phyloP scores from a whole-genome alignment of 2,113 vertebrate genomes.

The Pimephales promelas region DNA sequence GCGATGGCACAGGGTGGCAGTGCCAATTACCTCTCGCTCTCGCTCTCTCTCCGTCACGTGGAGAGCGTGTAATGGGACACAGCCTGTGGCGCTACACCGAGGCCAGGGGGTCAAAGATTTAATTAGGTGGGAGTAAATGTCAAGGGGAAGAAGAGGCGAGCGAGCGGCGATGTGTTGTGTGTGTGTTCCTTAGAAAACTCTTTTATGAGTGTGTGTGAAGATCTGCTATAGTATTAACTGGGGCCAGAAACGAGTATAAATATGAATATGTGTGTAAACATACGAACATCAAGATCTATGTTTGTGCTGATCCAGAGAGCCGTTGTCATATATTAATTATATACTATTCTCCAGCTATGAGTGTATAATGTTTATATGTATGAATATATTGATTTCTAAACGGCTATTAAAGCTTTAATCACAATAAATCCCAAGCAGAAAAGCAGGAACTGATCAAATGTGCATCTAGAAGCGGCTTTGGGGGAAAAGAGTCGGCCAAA shows the following conservation, averaged over 20 bases:
- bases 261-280: no score
- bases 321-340: no score
- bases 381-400: not conserved
- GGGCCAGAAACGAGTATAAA: no score
- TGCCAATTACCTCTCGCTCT: conserved; percentile 58
- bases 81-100: conserved; percentile 47
- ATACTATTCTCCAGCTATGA: no score
- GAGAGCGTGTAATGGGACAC: not conserved
- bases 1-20: conserved; percentile 48
- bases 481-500: no score
- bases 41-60: not conserved
- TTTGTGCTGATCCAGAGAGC: no score
- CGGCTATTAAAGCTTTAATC: not conserved
- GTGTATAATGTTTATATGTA: not conserved
- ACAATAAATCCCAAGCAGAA: no score
- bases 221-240: not conserved
- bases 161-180: no score
- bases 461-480: no score
- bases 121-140: conserved; percentile 71
- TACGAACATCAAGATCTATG: no score
- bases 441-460: no score
- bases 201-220: not conserved
- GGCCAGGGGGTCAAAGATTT: conserved; percentile 69
- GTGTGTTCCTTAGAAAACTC: not conserved
- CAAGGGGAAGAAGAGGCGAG: no score